phyloP scores from a whole-genome alignment of 2,888 invertebrate species.

The Tiliacea aurago region DNA sequence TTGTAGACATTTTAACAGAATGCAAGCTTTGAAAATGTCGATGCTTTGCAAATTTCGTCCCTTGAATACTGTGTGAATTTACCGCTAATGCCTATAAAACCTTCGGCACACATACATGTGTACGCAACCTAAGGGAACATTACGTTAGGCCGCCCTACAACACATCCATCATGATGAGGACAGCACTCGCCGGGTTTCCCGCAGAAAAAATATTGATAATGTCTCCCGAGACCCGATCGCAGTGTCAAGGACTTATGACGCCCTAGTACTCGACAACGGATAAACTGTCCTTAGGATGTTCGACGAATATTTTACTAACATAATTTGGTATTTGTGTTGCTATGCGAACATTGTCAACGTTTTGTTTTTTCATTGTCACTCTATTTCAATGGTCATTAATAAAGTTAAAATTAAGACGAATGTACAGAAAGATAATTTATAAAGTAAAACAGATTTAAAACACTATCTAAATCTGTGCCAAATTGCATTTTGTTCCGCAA shows the following conservation, averaged over 20 bases:
- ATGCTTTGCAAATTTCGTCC: not conserved
- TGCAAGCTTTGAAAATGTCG: not conserved
- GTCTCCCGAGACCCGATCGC: constrained; percentile 57
- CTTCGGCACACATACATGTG: constrained; percentile 22
- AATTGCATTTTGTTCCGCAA: constrained; percentile 53
- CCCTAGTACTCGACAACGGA: constrained; percentile 51
- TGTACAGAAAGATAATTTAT: not conserved
- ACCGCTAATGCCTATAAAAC: constrained; percentile 6
- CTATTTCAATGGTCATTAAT: not conserved
- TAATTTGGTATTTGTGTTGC: constrained; percentile 2
- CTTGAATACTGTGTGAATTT: constrained; percentile 4
- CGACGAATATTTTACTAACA: constrained; percentile 16
- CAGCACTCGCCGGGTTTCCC: constrained; percentile 48
- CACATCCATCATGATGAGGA: constrained; percentile 63
- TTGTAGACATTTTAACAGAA: not conserved
- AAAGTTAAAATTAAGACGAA: constrained; percentile 22
- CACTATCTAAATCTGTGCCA: constrained; percentile 32
- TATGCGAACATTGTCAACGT: not conserved
- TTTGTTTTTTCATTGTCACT: no score
- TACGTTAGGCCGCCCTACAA: constrained; percentile 41
- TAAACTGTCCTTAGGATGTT: constrained; percentile 39
- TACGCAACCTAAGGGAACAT: constrained; percentile 30
- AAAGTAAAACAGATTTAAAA: constrained; percentile 40
- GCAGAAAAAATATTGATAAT: constrained; percentile 65
- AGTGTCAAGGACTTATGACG: constrained; percentile 61